phyloP scores from a whole-genome alignment of 2,888 invertebrate species.

The Strigamia crassipes region DNA sequence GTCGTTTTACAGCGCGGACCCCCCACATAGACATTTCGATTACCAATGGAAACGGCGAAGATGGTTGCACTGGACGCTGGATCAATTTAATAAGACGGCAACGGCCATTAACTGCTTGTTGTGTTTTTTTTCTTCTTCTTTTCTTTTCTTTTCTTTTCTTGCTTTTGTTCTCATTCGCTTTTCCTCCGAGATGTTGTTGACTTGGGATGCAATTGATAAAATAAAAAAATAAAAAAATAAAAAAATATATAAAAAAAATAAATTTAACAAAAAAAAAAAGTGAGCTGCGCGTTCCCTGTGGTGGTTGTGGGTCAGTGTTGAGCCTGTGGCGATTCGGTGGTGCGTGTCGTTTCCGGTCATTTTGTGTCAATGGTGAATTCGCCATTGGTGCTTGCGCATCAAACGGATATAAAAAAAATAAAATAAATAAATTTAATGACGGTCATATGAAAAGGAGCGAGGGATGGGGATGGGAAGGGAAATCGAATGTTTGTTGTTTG shows the following conservation, averaged over 20 bases:
- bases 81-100: constrained; percentile 33
- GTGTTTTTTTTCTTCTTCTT: background rate
- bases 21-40: constrained; percentile 8
- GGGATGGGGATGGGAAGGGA: constrained; percentile 5
- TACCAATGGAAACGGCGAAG: background rate
- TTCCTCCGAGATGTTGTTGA: constrained; percentile 42
- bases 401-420: constrained; percentile 30
- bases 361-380: constrained; percentile 31
- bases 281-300: constrained; percentile 17
- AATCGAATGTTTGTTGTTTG: constrained; percentile 20
- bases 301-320: constrained; percentile 38
- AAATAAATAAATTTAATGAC: constrained; percentile 36
- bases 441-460: constrained; percentile 11
- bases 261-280: constrained; percentile 7
- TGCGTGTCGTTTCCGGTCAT: constrained; percentile 38
- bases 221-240: constrained; percentile 1
- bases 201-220: constrained; percentile 28
- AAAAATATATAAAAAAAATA: no score
- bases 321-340: constrained; percentile 38
- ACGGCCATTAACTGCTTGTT: constrained; percentile 1
- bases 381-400: constrained; percentile 37
- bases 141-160: background rate
- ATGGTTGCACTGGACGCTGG: background rate
- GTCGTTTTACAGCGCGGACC: constrained; percentile 19
- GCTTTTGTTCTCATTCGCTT: constrained; percentile 23